Conservation (phyloP, 2,797 vertebrate genomes). For the Poeciliopsis presidionis region DNA sequence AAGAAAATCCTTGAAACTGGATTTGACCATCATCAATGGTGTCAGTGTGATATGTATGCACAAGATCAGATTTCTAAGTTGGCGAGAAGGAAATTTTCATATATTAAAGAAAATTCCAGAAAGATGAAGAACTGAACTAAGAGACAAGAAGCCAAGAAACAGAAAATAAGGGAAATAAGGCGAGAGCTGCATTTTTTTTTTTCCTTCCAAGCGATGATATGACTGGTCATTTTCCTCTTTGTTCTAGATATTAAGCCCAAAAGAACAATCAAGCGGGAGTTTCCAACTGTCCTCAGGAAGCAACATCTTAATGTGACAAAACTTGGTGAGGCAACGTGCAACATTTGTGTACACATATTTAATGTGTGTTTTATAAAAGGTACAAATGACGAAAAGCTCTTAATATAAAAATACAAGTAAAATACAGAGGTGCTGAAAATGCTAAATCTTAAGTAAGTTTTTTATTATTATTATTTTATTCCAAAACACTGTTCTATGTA, state of each 20-base stretch:
- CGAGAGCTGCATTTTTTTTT: neutral
- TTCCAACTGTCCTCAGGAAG: constrained; percentile 48
- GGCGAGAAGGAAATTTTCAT: neutral
- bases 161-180: neutral
- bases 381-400: neutral
- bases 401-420: neutral
- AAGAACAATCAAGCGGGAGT: constrained; percentile 34
- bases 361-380: neutral
- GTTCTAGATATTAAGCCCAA: constrained; percentile 43
- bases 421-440: neutral
- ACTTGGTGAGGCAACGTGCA: constrained; percentile 49
- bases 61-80: neutral
- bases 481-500: neutral
- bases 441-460: neutral
- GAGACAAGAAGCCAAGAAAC: neutral
- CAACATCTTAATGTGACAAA: constrained; percentile 66
- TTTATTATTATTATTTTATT: neutral
- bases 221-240: neutral
- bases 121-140: neutral
- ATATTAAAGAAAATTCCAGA: neutral
- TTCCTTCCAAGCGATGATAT: neutral
- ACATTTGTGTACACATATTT: neutral
- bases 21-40: too few relatives aligned
- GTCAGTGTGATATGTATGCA: too few relatives aligned
- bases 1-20: too few relatives aligned